These are phyloP conservation scores for Geodia barretti DNA, from an alignment of 37 sponge, comb jelly and placozoan species.

Conservation along the genomic window DNA sequence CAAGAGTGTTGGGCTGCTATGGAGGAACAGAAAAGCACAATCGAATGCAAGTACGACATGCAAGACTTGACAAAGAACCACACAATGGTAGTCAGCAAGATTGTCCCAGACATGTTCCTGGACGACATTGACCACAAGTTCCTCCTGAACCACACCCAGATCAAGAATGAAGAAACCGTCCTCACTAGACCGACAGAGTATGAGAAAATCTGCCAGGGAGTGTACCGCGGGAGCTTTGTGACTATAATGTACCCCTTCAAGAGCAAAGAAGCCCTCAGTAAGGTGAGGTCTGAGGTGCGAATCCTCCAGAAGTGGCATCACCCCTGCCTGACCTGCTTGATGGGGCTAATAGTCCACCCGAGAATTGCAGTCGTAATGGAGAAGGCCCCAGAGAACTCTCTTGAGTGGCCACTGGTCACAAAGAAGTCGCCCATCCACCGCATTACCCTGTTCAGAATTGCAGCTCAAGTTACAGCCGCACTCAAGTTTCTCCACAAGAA, in stretches of 20 bases:
- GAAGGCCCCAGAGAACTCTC: conserved; percentile 51
- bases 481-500: conserved; percentile 35
- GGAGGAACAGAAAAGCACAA: not conserved
- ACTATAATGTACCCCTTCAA: not conserved
- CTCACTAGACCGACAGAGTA: not conserved
- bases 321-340: conserved; percentile 52
- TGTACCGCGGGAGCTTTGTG: not conserved
- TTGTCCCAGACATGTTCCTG: conserved; percentile 70
- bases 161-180: conserved; percentile 13
- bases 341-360: conserved; percentile 56
- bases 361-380: conserved; percentile 53
- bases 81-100: conserved; percentile 13
- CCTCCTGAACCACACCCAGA: conserved; percentile 34
- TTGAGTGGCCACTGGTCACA: conserved; percentile 17
- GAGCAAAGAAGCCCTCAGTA: conserved; percentile 20
- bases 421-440: conserved; percentile 13
- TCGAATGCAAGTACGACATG: conserved; percentile 11
- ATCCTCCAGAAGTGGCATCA: conserved; percentile 48
- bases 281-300: conserved; percentile 35
- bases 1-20: not conserved
- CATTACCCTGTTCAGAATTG: conserved; percentile 39
- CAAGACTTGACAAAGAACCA: not conserved
- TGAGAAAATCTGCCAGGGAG: not conserved
- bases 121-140: conserved; percentile 41
- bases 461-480: conserved; percentile 57